Evolutionary conservation across 1,140 invertebrate species (phyloP), one percentile per base, ranked within the genome.

Genomic region (Steinernema khuongi): DNA sequence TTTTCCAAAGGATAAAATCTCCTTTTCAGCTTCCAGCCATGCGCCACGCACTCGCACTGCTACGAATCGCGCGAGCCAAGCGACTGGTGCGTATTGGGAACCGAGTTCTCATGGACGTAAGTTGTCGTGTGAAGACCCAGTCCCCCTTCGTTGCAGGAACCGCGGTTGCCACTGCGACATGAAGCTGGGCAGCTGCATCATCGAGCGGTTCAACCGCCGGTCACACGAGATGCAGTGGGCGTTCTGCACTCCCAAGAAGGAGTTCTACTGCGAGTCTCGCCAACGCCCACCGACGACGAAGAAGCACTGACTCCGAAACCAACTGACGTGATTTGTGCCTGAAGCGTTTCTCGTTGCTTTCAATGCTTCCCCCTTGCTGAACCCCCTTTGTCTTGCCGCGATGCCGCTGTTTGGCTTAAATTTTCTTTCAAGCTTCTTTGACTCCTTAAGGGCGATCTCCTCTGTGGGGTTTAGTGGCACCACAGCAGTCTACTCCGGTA

Each of bases 261-360:
- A 72, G 66, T 72, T 72, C 43, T 72, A 70, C 28, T 72, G 71
- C 30, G 71, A 44, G 0, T 66, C 71, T 7, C 31, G 71, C 11
- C 66, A 72, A 31, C 66, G 66, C 44, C 50, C 14, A 22, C 26
- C 14, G 50, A 60, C 26, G 50, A 14, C 14, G 14, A 14, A 11
- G 22, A 60, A 60, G 50, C 50, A 60, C 11, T 60, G 19, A 60
- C 4, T 7, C 36, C 36, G 7, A 11, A 41, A 41, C 36, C 36
- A 41, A 41, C 36, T n/a, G n/a, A n/a, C n/a, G n/a, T n/a, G n/a
- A n/a, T n/a, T n/a, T n/a, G 74, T 75, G 74, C 74, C 74, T 75
- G 72, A 75, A 75, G 72, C 74, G 70, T 72, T 70, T 71, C 70
- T 71, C 74, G 72, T 75, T 72, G 74, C 72, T 71, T 71, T 60